phyloP scores from a whole-genome alignment of 2,797 vertebrate species.

The Gymnocypris eckloni region DNA sequence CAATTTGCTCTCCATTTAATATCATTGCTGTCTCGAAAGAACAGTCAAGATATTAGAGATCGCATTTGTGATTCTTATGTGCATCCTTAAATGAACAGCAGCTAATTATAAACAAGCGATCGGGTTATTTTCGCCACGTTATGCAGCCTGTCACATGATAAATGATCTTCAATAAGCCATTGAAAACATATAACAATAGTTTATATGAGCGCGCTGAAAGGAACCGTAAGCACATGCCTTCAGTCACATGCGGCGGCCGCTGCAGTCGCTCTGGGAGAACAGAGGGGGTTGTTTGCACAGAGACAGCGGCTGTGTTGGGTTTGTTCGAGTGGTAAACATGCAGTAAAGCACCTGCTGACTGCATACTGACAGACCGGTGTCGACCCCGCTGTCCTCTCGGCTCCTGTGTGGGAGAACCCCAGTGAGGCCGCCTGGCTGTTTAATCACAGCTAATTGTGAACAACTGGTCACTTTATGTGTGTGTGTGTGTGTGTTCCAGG shows the following conservation, averaged over 20 bases:
- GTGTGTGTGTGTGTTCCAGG: slow-evolving; percentile 1
- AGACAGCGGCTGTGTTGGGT: slow-evolving; percentile 42
- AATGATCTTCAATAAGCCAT: slow-evolving; percentile 46
- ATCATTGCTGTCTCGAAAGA: neutral
- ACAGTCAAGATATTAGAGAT: neutral
- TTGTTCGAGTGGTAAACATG: slow-evolving; percentile 49
- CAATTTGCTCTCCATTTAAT: neutral
- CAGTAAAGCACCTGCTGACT: slow-evolving; percentile 35
- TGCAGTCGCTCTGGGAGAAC: slow-evolving; percentile 13
- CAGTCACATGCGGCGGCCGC: slow-evolving; percentile 33
- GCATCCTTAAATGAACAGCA: slow-evolving; percentile 18
- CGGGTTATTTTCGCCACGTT: neutral
- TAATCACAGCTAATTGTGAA: slow-evolving; percentile 70
- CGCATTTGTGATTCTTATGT: neutral
- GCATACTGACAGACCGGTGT: slow-evolving; percentile 55
- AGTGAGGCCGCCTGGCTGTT: slow-evolving; percentile 65
- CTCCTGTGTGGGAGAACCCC: slow-evolving; percentile 52
- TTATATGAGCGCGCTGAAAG: slow-evolving; percentile 44
- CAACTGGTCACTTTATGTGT: slow-evolving; percentile 53
- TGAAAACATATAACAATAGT: slow-evolving; percentile 46
- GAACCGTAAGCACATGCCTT: slow-evolving; percentile 45
- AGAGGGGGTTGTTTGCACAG: slow-evolving; percentile 49
- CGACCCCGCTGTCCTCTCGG: slow-evolving; percentile 40
- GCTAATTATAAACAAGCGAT: slow-evolving; percentile 23
- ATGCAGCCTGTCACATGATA: slow-evolving; percentile 42